Conservation (phyloP, 2,888 invertebrate genomes). For the Malacosoma neustria region DNA sequence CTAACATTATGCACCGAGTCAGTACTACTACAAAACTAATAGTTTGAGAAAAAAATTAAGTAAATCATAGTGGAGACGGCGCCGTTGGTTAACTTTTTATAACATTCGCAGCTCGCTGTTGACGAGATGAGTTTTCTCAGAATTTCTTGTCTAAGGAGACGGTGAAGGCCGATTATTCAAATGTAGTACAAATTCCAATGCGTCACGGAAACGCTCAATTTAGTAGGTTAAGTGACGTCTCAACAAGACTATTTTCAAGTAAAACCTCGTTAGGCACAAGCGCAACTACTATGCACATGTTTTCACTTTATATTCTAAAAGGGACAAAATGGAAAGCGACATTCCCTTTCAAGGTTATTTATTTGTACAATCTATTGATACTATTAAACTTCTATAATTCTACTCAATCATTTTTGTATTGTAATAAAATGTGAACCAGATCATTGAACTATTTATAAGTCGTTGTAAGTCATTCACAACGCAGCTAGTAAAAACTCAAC, state of each 20-base stretch:
- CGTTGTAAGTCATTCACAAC: constrained; percentile 11
- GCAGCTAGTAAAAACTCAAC: constrained; percentile 32
- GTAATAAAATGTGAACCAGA: constrained; percentile 7
- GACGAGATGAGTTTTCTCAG: constrained; percentile 31
- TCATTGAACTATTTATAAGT: constrained; percentile 15
- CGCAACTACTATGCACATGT: constrained; percentile 22
- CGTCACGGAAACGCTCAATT: constrained; percentile 42
- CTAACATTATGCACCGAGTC: background rate
- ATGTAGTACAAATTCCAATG: constrained; percentile 55
- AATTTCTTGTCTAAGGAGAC: constrained; percentile 36
- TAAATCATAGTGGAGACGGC: constrained; percentile 18
- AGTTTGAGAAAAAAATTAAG: constrained; percentile 15
- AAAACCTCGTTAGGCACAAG: constrained; percentile 29
- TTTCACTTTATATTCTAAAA: constrained; percentile 33
- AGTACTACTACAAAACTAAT: constrained; percentile 11
- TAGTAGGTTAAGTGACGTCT: constrained; percentile 52
- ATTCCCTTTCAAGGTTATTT: constrained; percentile 25
- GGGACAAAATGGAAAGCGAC: constrained; percentile 43
- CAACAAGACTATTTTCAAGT: constrained; percentile 34
- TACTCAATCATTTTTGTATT: background rate
- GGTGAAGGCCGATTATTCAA: constrained; percentile 45
- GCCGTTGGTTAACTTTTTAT: constrained; percentile 19
- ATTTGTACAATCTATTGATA: constrained; percentile 14
- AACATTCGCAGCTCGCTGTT: constrained; percentile 10
- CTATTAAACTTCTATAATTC: constrained; percentile 4